A percentile compares a stretch with the other conserved stretches of the same genome.
Evolutionary conservation across 2,888 invertebrate genomes (phyloP).

Genomic region (Melinaea marsaeus): DNA sequence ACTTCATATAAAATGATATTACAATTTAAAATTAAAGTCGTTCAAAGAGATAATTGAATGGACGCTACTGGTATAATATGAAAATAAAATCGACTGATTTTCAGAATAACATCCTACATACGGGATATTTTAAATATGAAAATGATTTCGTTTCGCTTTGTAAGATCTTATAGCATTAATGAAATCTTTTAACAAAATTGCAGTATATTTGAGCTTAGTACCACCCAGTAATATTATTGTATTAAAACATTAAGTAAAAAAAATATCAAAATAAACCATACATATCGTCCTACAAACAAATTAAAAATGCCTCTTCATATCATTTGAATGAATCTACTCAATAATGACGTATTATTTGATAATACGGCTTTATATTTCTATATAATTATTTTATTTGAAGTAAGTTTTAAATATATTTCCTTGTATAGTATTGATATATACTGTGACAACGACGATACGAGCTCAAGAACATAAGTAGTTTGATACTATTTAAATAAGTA

Average conservation of each 20-base stretch:
- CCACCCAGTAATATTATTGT: no score
- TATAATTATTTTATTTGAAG: background rate
- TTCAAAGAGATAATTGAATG: constrained; percentile 2
- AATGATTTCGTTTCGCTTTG: background rate
- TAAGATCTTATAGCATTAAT: background rate
- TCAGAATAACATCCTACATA: background rate
- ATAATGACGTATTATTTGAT: no score
- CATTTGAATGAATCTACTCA: no score
- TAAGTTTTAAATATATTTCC: background rate
- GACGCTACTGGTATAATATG: constrained; percentile 4
- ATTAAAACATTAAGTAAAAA: no score
- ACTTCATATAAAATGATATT: background rate
- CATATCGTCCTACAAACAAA: no score
- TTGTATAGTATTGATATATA: no score
- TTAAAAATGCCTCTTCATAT: no score
- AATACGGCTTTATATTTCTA: no score
- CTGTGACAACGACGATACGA: background rate
- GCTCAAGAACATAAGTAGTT: background rate
- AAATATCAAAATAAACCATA: no score
- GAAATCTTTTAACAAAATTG: no score
- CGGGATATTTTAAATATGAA: constrained; percentile 1
- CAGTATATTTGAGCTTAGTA: no score
- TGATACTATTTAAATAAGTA: constrained; percentile 2
- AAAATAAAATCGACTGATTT: constrained; percentile 5
- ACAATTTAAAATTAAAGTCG: constrained; percentile 2